Evolutionary conservation across 1,140 invertebrate species (phyloP), one percentile per base, ranked within the genome.

Genomic region (Mactra quadrangularis): DNA sequence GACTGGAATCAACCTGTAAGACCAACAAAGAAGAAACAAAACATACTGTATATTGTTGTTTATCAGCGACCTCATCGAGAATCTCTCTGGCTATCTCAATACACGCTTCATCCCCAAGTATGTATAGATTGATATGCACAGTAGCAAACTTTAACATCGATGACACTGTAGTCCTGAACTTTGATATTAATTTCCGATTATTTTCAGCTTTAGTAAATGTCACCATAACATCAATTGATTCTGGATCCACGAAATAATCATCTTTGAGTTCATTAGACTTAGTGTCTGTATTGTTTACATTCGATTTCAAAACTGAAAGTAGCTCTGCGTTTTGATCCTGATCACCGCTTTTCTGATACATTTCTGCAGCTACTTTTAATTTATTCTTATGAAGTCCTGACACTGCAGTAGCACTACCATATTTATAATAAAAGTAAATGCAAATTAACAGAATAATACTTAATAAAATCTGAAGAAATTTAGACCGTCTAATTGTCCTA

Each of bases 21-120:
- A n/a, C n/a, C n/a, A n/a, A n/a, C n/a, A n/a, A n/a, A n/a, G n/a
- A n/a, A n/a, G n/a, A n/a, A n/a, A 41, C 38, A 41, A 15, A 41
- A 77, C 47, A 47, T 87, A 82, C 79, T 33, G 29, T 77, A 25
- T 86, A 75, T 87, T 93, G 92, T 86, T 94, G 92, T 83, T 70
- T 68, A 91, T 93, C 87, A 92, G 90, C 93, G 64, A 91, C 93
- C 74, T 92, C 92, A 83, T 89, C 91, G 53, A 95, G 86, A 22
- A 96, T 93, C 27, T 94, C 91, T 55, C 94, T 89, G n/a, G 95
- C 96, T 60, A 96, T 94, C 3, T 88, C 66, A 87, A 94, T 93
- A 90, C 96, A 96, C 7, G 93, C 92, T 3, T 93, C 89, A 89
- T 97, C 96, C 0, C 94, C 95, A 64, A 97, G 95, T 1, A 96